Conservation (phyloP, 2,113 vertebrate genomes). For the Cervus canadensis region DNA sequence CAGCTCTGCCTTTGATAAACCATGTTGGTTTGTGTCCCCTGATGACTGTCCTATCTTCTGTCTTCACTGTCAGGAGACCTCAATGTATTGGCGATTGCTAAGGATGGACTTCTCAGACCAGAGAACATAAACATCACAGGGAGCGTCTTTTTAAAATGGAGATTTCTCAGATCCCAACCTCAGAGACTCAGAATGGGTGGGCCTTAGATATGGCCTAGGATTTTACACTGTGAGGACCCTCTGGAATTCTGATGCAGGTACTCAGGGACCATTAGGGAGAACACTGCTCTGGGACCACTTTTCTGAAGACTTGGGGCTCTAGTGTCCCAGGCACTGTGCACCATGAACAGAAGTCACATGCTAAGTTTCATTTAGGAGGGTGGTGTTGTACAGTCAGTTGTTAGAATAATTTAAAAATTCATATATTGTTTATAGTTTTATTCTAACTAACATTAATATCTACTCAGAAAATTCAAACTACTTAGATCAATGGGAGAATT, state of each 20-base stretch:
- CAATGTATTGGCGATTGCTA: background rate
- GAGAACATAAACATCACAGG: background rate
- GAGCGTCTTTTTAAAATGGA: background rate
- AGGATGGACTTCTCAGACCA: background rate
- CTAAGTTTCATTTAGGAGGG: background rate
- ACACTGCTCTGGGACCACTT: background rate
- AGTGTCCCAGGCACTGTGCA: background rate
- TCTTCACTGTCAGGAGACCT: background rate
- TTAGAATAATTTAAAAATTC: background rate
- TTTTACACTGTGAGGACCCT: background rate
- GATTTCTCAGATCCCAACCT: background rate
- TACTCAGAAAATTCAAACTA: background rate
- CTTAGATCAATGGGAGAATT: background rate
- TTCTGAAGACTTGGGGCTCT: background rate
- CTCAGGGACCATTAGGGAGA: background rate
- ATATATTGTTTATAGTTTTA: background rate
- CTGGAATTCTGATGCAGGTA: background rate
- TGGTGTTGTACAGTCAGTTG: background rate
- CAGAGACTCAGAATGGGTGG: background rate
- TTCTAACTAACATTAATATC: background rate
- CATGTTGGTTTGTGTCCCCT: background rate
- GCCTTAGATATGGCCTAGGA: background rate
- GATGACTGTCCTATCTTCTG: background rate
- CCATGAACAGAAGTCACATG: fast-evolving
- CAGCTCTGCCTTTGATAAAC: background rate